phyloP scores from a whole-genome alignment of 2,888 invertebrate species.

The Drosophila fulvimacula region DNA sequence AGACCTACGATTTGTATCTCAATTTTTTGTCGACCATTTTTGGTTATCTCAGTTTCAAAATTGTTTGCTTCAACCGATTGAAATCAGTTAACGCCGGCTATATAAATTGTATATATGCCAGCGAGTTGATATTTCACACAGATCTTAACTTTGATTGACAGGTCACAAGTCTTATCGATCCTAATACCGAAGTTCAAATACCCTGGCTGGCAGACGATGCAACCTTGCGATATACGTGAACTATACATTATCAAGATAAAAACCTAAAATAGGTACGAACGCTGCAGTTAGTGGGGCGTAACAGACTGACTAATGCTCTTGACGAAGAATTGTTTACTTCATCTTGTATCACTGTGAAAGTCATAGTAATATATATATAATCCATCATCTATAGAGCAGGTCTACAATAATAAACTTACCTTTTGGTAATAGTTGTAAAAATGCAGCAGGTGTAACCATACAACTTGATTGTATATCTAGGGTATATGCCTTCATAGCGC shows the following conservation, averaged over 20 bases:
- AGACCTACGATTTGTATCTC: neutral
- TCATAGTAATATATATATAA: too few species aligned
- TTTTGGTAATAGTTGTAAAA: too few species aligned
- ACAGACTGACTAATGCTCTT: neutral
- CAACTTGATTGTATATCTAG: too few species aligned
- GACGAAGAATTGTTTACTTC: too few species aligned
- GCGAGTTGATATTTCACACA: neutral
- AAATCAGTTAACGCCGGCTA: slow-evolving; percentile 11
- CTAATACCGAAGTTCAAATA: slow-evolving; percentile 4
- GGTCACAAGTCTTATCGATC: slow-evolving; percentile 1
- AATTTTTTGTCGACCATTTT: neutral
- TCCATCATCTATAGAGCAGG: too few species aligned
- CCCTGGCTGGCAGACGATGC: neutral
- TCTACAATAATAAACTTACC: too few species aligned
- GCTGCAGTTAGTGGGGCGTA: neutral
- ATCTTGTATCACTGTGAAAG: too few species aligned
- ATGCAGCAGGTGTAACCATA: too few species aligned
- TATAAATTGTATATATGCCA: neutral
- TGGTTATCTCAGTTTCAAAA: slow-evolving; percentile 7
- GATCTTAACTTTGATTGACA: slow-evolving; percentile 3
- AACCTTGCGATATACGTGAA: neutral
- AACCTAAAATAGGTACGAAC: too few species aligned
- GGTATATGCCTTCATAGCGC: too few species aligned
- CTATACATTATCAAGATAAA: neutral
- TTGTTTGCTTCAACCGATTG: slow-evolving; percentile 3